A percentile compares a stretch with the other conserved stretches of the same genome.
Conservation (phyloP, 2,888 invertebrate species). For the Cyrtodaria siliqua region DNA sequence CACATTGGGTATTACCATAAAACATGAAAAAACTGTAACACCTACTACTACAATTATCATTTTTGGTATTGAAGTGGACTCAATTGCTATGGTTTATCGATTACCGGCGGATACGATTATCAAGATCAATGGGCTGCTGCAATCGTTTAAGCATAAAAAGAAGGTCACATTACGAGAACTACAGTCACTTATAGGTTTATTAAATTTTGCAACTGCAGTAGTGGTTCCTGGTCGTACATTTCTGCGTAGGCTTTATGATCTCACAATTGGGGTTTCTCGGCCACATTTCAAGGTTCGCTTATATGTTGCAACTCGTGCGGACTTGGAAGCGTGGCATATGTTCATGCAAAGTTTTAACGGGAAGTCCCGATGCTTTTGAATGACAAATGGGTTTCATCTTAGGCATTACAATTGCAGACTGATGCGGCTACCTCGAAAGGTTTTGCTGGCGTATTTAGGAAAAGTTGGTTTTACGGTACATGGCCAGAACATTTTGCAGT, state of each 20-base stretch:
- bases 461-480: background rate
- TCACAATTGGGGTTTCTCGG: constrained; percentile 15
- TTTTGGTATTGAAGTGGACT: constrained; percentile 30
- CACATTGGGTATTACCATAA: background rate
- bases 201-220: constrained; percentile 17
- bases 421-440: background rate
- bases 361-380: constrained; percentile 36
- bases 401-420: background rate
- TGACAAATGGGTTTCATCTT: background rate
- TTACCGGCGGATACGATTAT: constrained; percentile 22
- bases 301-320: constrained; percentile 23
- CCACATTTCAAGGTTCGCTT: constrained; percentile 28
- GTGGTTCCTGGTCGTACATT: constrained; percentile 32
- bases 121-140: background rate
- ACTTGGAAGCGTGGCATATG: constrained; percentile 32
- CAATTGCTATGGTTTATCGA: constrained; percentile 1
- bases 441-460: background rate
- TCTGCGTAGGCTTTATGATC: constrained; percentile 32
- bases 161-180: constrained; percentile 28
- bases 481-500: background rate
- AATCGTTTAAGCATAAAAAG: background rate
- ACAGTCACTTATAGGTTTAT: constrained; percentile 34
- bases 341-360: constrained; percentile 52
- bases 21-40: constrained; percentile 2
- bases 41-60: constrained; percentile 19